Base-by-base conservation (phyloP, 2,888 invertebrate species). In the Hypena proboscidalis region DNA sequence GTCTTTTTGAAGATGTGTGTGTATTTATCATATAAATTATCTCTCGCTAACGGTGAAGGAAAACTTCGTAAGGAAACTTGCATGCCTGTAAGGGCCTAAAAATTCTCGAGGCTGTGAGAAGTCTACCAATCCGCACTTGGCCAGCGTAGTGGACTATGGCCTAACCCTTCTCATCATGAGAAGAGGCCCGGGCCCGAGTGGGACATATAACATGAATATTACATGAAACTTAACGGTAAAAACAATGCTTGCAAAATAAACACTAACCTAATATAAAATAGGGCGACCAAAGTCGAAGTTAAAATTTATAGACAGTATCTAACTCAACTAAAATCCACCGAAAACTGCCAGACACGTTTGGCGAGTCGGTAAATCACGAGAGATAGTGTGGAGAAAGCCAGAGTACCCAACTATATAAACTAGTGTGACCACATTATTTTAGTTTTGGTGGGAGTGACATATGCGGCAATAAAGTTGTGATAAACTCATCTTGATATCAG, bases 341-440 rank as follows among this genome's bases (percentile, higher is more conserved):
- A 63, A 74, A 64, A 55, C 41, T 57, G 46, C 42, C 59, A 62
- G 67, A 73, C 76, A 69, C 62, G 83, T 77, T 80, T 78, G 67
- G 79, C 79, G 69, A 78, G 80, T 66, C 71, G 34, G 80, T 83
- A 83, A 82, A 83, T 82, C 83, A 83, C 74, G 45, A 67, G 45
- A 67, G 74, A 76, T 74, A 74, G 61, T 68, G 66, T 61, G 67
- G 79, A 74, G 82, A 82, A 80, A 82, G 80, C 76, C 69, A 60
- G 68, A 71, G 69, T 62, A 70, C 67, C 46, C 56, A 67, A 64
- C 53, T 63, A 62, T 59, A 63, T 67, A 61, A 63, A 64, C 52
- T 69, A 64, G 60, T 59, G 68, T 70, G 61, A 47, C 72, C 71
- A 68, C 68, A 60, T 54, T 53, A 55, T 67, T 55, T 64, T 49